phyloP scores from a whole-genome alignment of 2,888 invertebrate genomes.

The Molorchus minor region DNA sequence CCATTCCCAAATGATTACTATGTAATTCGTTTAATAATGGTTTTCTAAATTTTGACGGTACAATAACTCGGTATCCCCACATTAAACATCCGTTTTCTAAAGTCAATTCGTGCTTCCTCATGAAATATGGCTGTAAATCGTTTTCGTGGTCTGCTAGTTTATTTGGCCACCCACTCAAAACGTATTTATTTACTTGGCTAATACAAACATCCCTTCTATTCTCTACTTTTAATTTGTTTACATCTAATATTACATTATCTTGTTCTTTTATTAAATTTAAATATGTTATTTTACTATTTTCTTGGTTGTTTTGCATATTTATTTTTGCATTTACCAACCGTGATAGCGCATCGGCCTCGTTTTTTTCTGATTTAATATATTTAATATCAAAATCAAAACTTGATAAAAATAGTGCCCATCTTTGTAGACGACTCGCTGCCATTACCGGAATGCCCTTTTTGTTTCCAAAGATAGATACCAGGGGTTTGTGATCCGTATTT shows the following conservation, averaged over 20 bases:
- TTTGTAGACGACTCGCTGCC: background rate
- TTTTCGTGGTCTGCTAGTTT: background rate
- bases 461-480: background rate
- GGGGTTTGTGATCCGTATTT: background rate
- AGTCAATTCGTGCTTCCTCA: background rate
- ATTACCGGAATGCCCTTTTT: background rate
- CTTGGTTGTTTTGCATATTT: background rate
- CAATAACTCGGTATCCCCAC: background rate
- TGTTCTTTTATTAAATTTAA: background rate
- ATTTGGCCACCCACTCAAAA: background rate
- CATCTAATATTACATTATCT: background rate
- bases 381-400: slow-evolving; percentile 11
- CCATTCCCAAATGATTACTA: slow-evolving; percentile 33
- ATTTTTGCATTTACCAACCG: too few species aligned
- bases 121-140: background rate
- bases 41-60: background rate
- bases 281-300: background rate
- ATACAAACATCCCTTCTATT: background rate
- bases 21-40: slow-evolving; percentile 19
- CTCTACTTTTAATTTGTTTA: background rate
- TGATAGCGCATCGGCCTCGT: background rate
- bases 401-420: slow-evolving; percentile 1
- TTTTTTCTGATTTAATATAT: slow-evolving; percentile 11
- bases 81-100: background rate
- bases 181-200: background rate